A percentile compares a stretch with the other conserved stretches of the same genome.
Conservation (phyloP, 2,888 invertebrate species). For the Eumacrocentrus americanus region DNA sequence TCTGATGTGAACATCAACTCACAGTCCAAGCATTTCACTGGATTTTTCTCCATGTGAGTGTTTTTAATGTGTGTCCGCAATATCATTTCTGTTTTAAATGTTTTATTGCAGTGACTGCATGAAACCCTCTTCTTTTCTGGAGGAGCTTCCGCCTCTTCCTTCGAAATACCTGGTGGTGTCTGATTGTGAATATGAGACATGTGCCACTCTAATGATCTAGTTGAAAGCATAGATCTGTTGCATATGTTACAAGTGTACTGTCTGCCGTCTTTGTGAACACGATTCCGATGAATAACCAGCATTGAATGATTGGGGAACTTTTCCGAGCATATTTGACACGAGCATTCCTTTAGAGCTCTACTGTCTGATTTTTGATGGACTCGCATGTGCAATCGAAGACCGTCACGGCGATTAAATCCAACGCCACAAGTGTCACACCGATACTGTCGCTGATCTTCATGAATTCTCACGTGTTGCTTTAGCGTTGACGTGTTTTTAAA, state of each 20-base stretch:
- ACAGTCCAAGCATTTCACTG: conserved; percentile 57
- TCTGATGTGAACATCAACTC: conserved; percentile 55
- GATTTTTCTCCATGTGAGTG: conserved; percentile 57
- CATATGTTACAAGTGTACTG: conserved; percentile 58
- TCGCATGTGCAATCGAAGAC: conserved; percentile 54
- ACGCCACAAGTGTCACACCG: conserved; percentile 58
- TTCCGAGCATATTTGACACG: conserved; percentile 58
- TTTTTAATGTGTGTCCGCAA: conserved; percentile 58
- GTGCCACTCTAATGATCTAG: conserved; percentile 57
- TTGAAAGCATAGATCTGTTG: conserved; percentile 58
- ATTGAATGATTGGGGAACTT: conserved; percentile 59
- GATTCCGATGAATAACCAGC: conserved; percentile 57
- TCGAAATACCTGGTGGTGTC: conserved; percentile 33
- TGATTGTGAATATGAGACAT: conserved; percentile 58
- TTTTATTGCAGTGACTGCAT: conserved; percentile 56
- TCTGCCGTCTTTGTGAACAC: conserved; percentile 56
- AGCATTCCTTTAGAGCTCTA: conserved; percentile 57
- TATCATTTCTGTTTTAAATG: conserved; percentile 60
- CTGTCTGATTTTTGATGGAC: conserved; percentile 58
- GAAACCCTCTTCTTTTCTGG: conserved; percentile 51
- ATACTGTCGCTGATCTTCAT: conserved; percentile 58
- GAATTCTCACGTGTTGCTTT: conserved; percentile 58
- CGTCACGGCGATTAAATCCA: conserved; percentile 58
- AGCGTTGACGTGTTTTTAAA: conserved; percentile 59
- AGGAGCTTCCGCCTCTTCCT: conserved; percentile 36